These are phyloP conservation scores for Trichogramma dendrolimi DNA, from an alignment of 2,888 invertebrate species.

Conservation along the genomic window DNA sequence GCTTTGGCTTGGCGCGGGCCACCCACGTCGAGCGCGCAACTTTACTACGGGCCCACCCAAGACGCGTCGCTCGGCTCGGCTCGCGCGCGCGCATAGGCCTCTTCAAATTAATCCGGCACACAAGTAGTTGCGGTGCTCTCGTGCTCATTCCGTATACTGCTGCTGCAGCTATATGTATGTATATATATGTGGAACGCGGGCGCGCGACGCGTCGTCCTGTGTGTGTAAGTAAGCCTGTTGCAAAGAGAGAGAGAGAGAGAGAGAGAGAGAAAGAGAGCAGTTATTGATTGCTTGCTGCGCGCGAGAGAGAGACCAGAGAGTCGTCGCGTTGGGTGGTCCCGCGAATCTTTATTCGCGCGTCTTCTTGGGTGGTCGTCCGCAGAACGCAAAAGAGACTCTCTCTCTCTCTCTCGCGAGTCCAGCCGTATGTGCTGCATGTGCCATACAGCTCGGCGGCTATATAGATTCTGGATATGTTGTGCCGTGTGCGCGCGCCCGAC, in stretches of 20 bases:
- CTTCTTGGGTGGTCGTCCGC: constrained; percentile 11
- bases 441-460: too few relatives aligned
- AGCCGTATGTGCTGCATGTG: too few relatives aligned
- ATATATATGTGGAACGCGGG: background rate
- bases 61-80: constrained; percentile 20
- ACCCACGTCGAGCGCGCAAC: constrained; percentile 23
- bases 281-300: constrained; percentile 26
- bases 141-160: background rate
- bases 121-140: constrained; percentile 1
- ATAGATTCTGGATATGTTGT: too few relatives aligned
- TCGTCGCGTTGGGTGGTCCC: constrained; percentile 18
- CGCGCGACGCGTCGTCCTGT: background rate
- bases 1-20: constrained; percentile 13
- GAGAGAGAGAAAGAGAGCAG: constrained; percentile 10
- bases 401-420: background rate
- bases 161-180: constrained; percentile 2
- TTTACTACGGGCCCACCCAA: constrained; percentile 20
- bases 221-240: background rate
- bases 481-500: too few relatives aligned
- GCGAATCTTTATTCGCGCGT: constrained; percentile 28
- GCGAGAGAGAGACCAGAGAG: constrained; percentile 10
- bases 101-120: constrained; percentile 26
- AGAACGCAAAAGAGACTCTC: background rate
- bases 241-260: background rate
- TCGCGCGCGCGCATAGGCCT: constrained; percentile 14